Evolutionary conservation across 1,140 invertebrate species (phyloP).

Genomic region (Pseudomyrmex pallidus): DNA sequence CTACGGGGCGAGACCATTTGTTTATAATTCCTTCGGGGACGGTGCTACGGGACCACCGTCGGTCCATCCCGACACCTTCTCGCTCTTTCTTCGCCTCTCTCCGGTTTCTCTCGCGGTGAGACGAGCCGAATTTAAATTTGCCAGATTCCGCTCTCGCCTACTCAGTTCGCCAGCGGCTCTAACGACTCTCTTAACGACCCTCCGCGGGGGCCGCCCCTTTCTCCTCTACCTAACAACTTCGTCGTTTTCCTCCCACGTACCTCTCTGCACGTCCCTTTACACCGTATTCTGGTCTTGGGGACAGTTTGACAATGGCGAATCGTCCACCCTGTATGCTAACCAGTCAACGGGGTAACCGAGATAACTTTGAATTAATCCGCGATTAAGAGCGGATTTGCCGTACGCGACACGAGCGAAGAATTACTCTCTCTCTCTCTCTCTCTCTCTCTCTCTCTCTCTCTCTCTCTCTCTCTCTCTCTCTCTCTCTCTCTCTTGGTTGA

Average conservation of each 20-base stretch:
- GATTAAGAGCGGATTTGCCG: constrained; percentile 51
- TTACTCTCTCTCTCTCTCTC: not conserved
- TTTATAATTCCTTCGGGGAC: constrained; percentile 78
- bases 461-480: too few species aligned
- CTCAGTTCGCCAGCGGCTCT: constrained; percentile 50
- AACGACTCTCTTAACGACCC: constrained; percentile 80
- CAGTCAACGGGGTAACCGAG: constrained; percentile 40
- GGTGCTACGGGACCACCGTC: not conserved
- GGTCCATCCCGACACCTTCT: constrained; percentile 23
- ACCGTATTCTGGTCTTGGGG: not conserved
- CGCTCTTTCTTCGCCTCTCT: not conserved
- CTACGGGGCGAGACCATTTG: constrained; percentile 73
- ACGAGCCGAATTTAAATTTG: constrained; percentile 79
- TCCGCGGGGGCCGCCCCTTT: constrained; percentile 59
- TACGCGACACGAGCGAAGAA: not conserved
- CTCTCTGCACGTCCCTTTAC: not conserved
- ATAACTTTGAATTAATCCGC: constrained; percentile 66
- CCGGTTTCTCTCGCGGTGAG: constrained; percentile 8
- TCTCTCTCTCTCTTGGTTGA: too few species aligned
- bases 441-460: too few species aligned
- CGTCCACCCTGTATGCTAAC: constrained; percentile 59
- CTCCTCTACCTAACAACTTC: constrained; percentile 27
- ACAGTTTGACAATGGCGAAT: constrained; percentile 67
- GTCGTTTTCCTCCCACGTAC: constrained; percentile 11
- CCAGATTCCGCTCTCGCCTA: constrained; percentile 62